phyloP scores from a whole-genome alignment of 1,140 invertebrate species.

The Antheraea mylitta region DNA sequence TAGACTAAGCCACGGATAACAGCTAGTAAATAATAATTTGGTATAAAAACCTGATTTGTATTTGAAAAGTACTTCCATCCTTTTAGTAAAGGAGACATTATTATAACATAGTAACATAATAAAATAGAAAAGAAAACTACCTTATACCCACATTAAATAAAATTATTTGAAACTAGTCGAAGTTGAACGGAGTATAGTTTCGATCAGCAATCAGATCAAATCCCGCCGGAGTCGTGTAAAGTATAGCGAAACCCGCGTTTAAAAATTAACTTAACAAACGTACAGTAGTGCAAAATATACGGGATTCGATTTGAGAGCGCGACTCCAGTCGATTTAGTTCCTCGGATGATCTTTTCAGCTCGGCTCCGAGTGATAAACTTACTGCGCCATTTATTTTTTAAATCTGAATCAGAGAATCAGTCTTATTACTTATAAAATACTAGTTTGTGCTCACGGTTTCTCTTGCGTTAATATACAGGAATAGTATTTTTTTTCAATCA shows the following conservation, averaged over 20 bases:
- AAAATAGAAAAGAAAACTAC: neutral
- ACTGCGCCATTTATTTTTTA: neutral
- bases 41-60: too few species aligned
- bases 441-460: too few species aligned
- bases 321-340: conserved; percentile 35
- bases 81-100: too few species aligned
- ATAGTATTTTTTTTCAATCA: too few species aligned
- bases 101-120: too few species aligned
- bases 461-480: too few species aligned
- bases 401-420: too few species aligned
- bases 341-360: conserved; percentile 15
- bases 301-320: conserved; percentile 28
- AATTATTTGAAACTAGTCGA: neutral
- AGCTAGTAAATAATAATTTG: too few species aligned
- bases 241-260: conserved; percentile 18
- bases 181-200: neutral
- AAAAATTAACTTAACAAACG: conserved; percentile 25
- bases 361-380: neutral
- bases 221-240: conserved; percentile 18
- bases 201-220: conserved; percentile 20
- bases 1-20: too few species aligned
- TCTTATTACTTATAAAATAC: too few species aligned
- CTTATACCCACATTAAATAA: neutral
- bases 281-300: conserved; percentile 25
- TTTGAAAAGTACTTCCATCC: too few species aligned